Base-by-base conservation (phyloP, 2,888 invertebrate genomes). In the Pegoplata infirma region DNA sequence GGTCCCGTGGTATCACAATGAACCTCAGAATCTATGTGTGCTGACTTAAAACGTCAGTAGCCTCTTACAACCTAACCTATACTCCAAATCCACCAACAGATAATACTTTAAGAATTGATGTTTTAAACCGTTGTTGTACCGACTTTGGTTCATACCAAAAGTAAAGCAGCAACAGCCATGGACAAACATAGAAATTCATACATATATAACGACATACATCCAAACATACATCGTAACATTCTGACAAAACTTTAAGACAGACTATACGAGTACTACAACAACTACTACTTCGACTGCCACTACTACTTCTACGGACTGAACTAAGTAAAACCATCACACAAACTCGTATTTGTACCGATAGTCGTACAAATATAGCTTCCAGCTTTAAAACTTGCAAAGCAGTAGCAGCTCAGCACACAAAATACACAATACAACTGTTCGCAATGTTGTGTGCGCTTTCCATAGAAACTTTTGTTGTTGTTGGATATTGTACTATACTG, bases 341-440 rank as follows among this genome's bases (percentile, higher is more conserved):
- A 64, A 36, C 28, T 44, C 46, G 12, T 71, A 36, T 25, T 14
- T 28, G n/a, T n/a, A n/a, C n/a, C 21, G 40, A 40, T 53, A 61
- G 19, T 53, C 40, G 16, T 40, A 25, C 23, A 46, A 63, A 64
- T 73, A 64, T 58, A 36, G 64, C 72, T 64, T 73, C 21, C 64
- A 64, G 58, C 58, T 64, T 64, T 58, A 64, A 40, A 64, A 64
- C 47, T 58, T 56, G 36, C 55, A 47, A 72, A 32, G 63, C 40
- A 47, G 61, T 36, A 63, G 55, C 23, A 25, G 17, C 25, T 49
- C 71, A 47, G 47, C 28, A 21, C 36, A 58, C 8, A 46, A 46
- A 61, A 46, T 46, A 51, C 19, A 47, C 47, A 63, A 12, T 53
- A 49, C 32, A 32, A 32, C n/a, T 17, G 56, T 49, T 40, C 4